These are phyloP conservation scores for Erpetoichthys calabaricus DNA, from an alignment of 2,797 vertebrate genomes.

Conservation along the genomic window DNA sequence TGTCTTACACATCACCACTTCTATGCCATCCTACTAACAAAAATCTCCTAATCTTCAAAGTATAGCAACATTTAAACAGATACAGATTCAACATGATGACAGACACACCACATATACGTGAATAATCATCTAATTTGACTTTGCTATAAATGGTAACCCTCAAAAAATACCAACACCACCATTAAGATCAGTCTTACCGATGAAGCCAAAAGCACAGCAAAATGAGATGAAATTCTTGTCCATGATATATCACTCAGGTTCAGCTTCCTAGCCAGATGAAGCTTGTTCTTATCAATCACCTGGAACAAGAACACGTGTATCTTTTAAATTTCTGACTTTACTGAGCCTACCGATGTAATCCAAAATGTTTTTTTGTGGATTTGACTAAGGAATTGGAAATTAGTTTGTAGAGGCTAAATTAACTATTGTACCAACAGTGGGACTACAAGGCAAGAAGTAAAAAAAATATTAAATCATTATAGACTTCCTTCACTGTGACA, in stretches of 20 bases:
- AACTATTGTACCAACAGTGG: background rate
- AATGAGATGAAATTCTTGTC: constrained; percentile 51
- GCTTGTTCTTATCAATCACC: constrained; percentile 62
- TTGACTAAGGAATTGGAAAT: too few species aligned
- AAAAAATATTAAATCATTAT: background rate
- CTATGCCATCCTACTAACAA: too few species aligned
- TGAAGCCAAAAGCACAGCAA: constrained; percentile 40
- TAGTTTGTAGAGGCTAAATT: background rate
- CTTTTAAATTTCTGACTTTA: too few species aligned
- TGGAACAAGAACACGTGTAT: constrained; percentile 26
- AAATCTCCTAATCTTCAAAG: too few species aligned
- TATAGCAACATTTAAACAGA: too few species aligned
- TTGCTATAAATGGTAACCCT: too few species aligned
- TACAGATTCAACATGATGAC: too few species aligned
- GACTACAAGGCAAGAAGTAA: background rate
- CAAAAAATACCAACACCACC: background rate
- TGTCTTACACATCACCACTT: too few species aligned
- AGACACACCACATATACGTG: too few species aligned
- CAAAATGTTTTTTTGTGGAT: too few species aligned
- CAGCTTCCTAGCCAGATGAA: constrained; percentile 52
- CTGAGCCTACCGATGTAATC: too few species aligned
- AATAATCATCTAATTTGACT: too few species aligned
- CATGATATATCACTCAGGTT: constrained; percentile 56
- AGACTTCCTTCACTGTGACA: background rate
- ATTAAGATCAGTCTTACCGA: constrained; percentile 41